Conservation (phyloP, 2,797 vertebrate species). For the Sebastes paucispinis region DNA sequence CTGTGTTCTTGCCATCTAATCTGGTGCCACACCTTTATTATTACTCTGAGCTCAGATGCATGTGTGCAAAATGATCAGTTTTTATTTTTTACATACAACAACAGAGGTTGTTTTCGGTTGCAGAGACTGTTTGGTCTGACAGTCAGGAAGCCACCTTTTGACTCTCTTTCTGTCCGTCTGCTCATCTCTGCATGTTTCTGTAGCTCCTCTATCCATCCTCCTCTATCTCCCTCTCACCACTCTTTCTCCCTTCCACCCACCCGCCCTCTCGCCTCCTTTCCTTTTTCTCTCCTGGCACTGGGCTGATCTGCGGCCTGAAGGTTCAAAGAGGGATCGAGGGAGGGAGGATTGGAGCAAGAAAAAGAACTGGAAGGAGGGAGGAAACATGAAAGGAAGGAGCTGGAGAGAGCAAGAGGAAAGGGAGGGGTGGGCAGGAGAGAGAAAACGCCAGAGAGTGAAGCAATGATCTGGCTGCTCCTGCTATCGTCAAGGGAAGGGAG, state of each 20-base stretch:
- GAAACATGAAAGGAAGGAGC: constrained; percentile 58
- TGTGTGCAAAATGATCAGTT: not conserved
- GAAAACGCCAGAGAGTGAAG: constrained; percentile 61
- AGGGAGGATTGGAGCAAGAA: constrained; percentile 37
- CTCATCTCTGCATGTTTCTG: constrained; percentile 25
- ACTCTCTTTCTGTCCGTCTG: not conserved
- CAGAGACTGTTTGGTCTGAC: not conserved
- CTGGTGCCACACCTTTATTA: not conserved
- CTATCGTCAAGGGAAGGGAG: constrained; percentile 62
- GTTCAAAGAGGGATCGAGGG: constrained; percentile 50
- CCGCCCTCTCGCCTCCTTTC: constrained; percentile 14
- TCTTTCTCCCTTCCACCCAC: constrained; percentile 7
- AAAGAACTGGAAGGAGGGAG: constrained; percentile 38
- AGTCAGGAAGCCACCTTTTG: not conserved
- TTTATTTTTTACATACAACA: not conserved
- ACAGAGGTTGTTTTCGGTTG: not conserved
- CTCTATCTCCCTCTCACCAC: constrained; percentile 13
- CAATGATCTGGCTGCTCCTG: constrained; percentile 66
- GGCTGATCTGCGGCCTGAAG: constrained; percentile 59
- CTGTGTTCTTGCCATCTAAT: not conserved
- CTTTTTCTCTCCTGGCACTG: constrained; percentile 46
- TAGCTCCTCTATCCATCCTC: constrained; percentile 20
- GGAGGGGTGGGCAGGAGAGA: constrained; percentile 39
- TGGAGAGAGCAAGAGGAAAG: constrained; percentile 33
- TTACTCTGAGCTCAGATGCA: not conserved